Evolutionary conservation across 2,797 vertebrate species (phyloP).

Genomic region (Coilia nasus): DNA sequence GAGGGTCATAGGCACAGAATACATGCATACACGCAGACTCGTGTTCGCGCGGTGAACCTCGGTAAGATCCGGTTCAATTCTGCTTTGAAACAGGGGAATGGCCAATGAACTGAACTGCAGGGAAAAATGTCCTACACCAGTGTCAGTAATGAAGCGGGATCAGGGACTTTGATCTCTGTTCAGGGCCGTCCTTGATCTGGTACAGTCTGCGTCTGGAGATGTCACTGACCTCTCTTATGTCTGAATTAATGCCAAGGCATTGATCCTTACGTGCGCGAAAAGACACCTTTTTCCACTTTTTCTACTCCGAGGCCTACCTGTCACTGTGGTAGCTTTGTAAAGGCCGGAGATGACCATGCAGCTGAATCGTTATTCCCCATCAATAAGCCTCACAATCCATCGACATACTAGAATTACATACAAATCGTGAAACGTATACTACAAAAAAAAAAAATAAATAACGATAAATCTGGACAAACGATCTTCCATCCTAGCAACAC

Average conservation of each 20-base stretch:
- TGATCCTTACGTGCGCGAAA: background rate
- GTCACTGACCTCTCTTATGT: background rate
- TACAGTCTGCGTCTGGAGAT: background rate
- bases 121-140: background rate
- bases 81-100: background rate
- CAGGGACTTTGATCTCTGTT: slow-evolving; percentile 11
- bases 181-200: background rate
- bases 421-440: background rate
- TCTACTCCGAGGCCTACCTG: background rate
- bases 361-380: background rate
- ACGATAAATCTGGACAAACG: background rate
- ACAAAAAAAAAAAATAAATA: background rate
- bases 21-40: no score
- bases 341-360: background rate
- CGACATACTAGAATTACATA: background rate
- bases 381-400: background rate
- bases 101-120: background rate
- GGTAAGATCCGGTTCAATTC: background rate
- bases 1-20: slow-evolving; percentile 2
- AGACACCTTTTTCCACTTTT: background rate
- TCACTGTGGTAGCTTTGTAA: background rate
- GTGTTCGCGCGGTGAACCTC: background rate
- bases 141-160: background rate
- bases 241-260: background rate
- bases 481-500: background rate